Evolutionary conservation across 2,113 vertebrate genomes (phyloP), one percentile per base, ranked within the genome.

Genomic region (Dipodomys spectabilis): DNA sequence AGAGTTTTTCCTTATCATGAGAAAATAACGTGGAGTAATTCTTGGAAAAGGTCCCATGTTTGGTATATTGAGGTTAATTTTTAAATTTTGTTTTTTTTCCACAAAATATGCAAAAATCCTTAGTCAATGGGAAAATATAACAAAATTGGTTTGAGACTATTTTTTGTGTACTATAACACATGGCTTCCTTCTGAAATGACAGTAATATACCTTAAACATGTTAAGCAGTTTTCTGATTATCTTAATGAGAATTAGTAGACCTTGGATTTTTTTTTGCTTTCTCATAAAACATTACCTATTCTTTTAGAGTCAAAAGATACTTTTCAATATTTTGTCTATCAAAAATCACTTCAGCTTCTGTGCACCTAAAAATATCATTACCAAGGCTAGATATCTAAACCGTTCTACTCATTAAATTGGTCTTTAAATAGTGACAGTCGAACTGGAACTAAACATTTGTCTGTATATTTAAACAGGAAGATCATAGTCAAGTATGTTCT

Each of bases 331-430:
- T 94, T 86, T 19, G 28, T 72, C 25, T 32, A 35, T 49, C 19
- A 65, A 94, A 75, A 12, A 2, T 74, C 85, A 93, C 39, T 68
- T 6, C n/a, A 65, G 18, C 49, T 60, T 93, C 44, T 27, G 16
- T 82, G n/a, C 82, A 83, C 86, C 39, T 65, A 83, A 96, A 92
- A 89, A 49, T 79, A 67, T 35, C 57, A 74, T 83, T 86, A 64
- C 7, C 64, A 65, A 90, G 32, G 32, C 7, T 28, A 32, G 91
- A 84, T 27, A 65, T 92, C 62, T 64, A 93, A 86, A 67, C 82
- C 62, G 35, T 15, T 25, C 32, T 77, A 19, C 53, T 82, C 27
- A 82, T 74, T 81, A 77, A 74, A 72, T 19, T 79, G 67, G 20
- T 9, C 32, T 82, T 60, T 45, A 30, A 90, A 92, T 0, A 78